These are phyloP conservation scores for Nothura maculosa DNA, from an alignment of 2,797 vertebrate species.

Conservation along the genomic window DNA sequence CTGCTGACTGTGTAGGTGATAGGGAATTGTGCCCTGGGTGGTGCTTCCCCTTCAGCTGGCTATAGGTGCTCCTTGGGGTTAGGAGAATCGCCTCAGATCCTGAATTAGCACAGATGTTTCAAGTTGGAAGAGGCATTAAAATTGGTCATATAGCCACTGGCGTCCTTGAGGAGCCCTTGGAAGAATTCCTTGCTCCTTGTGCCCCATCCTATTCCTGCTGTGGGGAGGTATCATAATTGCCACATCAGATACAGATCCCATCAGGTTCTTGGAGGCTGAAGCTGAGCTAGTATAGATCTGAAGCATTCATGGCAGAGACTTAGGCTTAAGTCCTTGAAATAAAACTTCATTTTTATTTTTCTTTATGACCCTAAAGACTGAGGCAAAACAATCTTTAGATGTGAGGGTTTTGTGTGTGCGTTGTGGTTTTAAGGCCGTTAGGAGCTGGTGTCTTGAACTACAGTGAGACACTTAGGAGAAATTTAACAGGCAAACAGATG, in stretches of 20 bases:
- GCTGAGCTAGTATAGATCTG: not conserved
- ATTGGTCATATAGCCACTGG: not conserved
- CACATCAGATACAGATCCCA: not conserved
- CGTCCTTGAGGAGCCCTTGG: not conserved
- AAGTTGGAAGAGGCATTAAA: not conserved
- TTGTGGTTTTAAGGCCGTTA: not conserved
- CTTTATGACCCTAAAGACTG: not conserved
- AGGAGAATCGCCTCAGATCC: not conserved
- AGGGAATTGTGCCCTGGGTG: not conserved
- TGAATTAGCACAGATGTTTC: not conserved
- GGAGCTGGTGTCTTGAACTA: not conserved
- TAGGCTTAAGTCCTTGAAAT: not conserved
- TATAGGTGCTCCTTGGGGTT: not conserved
- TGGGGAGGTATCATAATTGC: not conserved
- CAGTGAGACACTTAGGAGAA: not conserved
- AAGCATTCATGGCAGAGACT: not conserved
- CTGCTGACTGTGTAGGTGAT: conserved; percentile 25
- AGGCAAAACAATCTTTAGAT: not conserved
- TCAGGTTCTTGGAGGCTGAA: not conserved
- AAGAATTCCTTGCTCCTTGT: not conserved
- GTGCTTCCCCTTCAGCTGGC: not conserved
- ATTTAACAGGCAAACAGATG: not conserved
- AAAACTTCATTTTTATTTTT: not conserved
- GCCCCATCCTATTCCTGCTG: not conserved
- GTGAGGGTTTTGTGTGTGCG: no score